Base-by-base conservation (phyloP, 2,888 invertebrate species). In the Dichetophora obliterata region DNA sequence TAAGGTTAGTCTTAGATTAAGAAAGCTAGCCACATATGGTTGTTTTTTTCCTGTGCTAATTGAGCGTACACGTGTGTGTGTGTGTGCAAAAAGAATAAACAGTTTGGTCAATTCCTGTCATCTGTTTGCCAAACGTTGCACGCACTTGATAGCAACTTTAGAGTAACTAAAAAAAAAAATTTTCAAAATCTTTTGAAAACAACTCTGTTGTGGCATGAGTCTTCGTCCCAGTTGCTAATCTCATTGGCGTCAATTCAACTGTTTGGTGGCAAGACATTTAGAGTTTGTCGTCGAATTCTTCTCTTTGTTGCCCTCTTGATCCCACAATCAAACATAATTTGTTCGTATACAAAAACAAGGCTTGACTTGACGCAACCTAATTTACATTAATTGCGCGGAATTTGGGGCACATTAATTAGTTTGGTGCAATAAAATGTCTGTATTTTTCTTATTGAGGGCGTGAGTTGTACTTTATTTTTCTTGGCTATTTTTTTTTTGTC, bases 321-420 rank as follows among this genome's bases (percentile, higher is more conserved):
- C 63, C 31, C 14, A 22, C 63, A 63, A 73, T 73, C 73, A 73
- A 73, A 50, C 34, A 63, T 14, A 50, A 73, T 73, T 73, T 50
- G 73, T 63, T 11, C 37, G 57, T 31, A n/a, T 61, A 50, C 63
- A 50, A 61, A 61, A 72, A 34, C 24, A 37, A 59, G 24, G 24
- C 57, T 31, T n/a, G 48, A 48, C 27, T 50, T 34, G 22, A 66
- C 66, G 66, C 66, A 66, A 66, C 43, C 37, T 63, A 73, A 71
- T 71, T 71, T 71, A 71, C 71, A 71, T 71, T 59, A 71, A 73
- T 73, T 73, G 73, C 48, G 11, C n/a, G 31, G 63, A 50, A 73
- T 73, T 73, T n/a, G 52, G 73, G 52, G 24, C 73, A 63, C 48
- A 73, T 73, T 31, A 31, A 63, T 73, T 73, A 59, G 72, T 43